phyloP scores from a whole-genome alignment of 2,797 vertebrate species.

The Glyptemys insculpta region DNA sequence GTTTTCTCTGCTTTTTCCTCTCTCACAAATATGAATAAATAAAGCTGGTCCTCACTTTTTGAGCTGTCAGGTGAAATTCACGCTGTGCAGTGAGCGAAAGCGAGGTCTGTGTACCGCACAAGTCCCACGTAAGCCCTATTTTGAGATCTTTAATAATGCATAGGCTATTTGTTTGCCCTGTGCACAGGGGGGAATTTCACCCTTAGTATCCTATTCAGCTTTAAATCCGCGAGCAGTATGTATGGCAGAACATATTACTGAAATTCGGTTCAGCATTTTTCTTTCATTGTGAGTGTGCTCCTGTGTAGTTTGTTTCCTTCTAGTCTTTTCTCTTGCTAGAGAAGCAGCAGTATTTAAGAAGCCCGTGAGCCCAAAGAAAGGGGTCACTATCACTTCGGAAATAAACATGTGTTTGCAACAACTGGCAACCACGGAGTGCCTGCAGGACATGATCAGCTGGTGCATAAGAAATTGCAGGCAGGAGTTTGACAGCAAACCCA shows the following conservation, averaged over 20 bases:
- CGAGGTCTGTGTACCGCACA: background rate
- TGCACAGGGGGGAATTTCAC: background rate
- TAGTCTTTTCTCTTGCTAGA: background rate
- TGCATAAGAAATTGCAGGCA: background rate
- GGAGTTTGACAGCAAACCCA: background rate
- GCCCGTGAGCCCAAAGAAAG: background rate
- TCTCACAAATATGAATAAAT: background rate
- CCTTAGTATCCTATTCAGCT: background rate
- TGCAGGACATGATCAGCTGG: background rate
- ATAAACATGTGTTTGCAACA: background rate
- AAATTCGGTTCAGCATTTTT: background rate
- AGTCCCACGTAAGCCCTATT: background rate
- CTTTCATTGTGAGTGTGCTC: background rate
- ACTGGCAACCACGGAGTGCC: background rate
- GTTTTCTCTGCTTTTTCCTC: background rate
- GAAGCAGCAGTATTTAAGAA: background rate
- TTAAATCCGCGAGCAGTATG: background rate
- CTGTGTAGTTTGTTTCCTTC: background rate
- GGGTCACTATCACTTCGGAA: background rate
- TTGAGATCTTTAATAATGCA: background rate
- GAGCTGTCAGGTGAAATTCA: background rate
- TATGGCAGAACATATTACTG: background rate
- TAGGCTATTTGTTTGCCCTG: background rate
- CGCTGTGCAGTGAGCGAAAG: background rate
- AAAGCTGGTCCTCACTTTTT: background rate